phyloP scores from a whole-genome alignment of 2,797 vertebrate genomes.

The Epinephelus awoara region DNA sequence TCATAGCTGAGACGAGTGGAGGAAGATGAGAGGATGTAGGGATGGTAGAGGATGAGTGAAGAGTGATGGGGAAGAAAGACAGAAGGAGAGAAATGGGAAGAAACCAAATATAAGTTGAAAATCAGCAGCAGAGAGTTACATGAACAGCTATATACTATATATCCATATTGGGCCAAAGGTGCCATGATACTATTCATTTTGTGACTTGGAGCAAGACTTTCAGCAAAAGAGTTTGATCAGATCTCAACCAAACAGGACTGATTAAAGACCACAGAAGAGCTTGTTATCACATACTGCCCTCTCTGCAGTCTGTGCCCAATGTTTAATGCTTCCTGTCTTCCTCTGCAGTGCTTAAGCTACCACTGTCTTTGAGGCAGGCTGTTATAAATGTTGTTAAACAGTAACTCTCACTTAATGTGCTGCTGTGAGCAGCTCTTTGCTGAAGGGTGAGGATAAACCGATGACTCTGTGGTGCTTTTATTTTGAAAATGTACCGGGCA shows the following conservation, averaged over 20 bases:
- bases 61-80: no score
- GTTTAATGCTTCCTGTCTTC: background rate
- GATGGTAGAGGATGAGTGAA: background rate
- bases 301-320: background rate
- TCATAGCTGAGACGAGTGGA: slow-evolving; percentile 88
- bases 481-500: background rate
- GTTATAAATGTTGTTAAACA: background rate
- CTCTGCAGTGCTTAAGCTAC: no score
- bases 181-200: background rate
- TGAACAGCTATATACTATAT: background rate
- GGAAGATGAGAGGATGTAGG: no score
- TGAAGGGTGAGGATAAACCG: slow-evolving; percentile 14
- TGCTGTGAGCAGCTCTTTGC: background rate
- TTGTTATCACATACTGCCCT: background rate
- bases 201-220: background rate
- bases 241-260: background rate
- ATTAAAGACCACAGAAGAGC: background rate
- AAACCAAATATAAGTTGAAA: background rate
- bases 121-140: background rate
- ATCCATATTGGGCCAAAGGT: background rate
- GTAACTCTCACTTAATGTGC: background rate
- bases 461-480: background rate
- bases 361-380: background rate
- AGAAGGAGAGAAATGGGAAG: background rate
- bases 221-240: background rate